Percentiles rank a stretch among this genome's conserved stretches.
phyloP scores from a whole-genome alignment of 2,113 vertebrate species.

The Micromys minutus region DNA sequence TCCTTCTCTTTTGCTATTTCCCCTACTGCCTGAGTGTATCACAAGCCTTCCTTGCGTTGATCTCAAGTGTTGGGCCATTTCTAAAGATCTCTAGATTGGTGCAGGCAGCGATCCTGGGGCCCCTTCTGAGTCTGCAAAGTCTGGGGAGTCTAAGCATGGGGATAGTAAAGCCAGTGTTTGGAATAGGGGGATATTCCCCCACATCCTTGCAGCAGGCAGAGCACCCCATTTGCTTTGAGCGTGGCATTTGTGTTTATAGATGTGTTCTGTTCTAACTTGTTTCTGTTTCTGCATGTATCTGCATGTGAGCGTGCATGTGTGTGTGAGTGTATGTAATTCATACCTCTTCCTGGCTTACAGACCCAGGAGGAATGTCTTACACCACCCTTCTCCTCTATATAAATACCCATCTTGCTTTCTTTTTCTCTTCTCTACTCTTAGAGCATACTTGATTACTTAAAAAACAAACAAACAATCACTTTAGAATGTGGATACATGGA shows the following conservation, averaged over 20 bases:
- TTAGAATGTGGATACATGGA: background rate
- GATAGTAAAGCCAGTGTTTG: background rate
- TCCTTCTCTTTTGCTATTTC: background rate
- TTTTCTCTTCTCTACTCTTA: background rate
- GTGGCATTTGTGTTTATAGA: conserved; percentile 41
- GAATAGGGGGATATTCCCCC: background rate
- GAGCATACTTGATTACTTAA: background rate
- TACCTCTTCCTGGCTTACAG: background rate
- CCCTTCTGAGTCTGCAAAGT: background rate
- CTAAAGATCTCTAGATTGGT: background rate
- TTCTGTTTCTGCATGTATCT: background rate
- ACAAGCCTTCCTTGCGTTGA: background rate
- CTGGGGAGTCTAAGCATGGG: background rate
- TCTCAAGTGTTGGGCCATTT: background rate
- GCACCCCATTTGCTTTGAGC: background rate
- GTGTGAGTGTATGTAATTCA: too few species aligned
- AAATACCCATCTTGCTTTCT: background rate
- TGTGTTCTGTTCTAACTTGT: conserved; percentile 51
- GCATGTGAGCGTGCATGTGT: background rate
- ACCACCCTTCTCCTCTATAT: background rate
- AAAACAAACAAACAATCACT: background rate
- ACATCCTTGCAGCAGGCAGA: background rate
- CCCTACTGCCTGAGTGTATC: background rate
- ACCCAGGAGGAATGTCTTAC: conserved; percentile 1
- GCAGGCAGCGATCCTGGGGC: background rate